Conservation (phyloP, 64 coral and sea anemone species). For the Porites lutea region DNA sequence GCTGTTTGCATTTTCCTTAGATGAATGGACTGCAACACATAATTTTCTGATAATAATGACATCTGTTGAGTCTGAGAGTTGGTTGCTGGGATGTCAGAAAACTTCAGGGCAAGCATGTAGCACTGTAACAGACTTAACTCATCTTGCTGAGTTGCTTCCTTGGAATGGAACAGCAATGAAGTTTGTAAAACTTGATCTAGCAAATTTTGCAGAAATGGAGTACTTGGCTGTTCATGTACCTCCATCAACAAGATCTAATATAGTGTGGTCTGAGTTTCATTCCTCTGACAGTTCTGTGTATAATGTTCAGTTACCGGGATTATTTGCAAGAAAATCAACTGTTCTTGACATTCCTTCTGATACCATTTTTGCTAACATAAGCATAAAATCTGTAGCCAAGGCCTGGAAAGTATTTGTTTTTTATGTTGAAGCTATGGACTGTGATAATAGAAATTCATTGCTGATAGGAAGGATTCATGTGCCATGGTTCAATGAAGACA, state of each 20-base stretch:
- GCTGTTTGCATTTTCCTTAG: constrained; percentile 75
- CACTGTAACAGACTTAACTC: constrained; percentile 43
- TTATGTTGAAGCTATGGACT: constrained; percentile 53
- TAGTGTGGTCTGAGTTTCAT: constrained; percentile 75
- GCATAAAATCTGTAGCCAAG: constrained; percentile 73
- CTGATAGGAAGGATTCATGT: constrained; percentile 80
- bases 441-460: constrained; percentile 56
- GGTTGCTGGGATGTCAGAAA: constrained; percentile 81
- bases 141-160: constrained; percentile 60
- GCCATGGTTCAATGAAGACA: constrained; percentile 95
- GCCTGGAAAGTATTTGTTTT: constrained; percentile 88
- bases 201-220: constrained; percentile 40
- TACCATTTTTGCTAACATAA: constrained; percentile 76
- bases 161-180: constrained; percentile 58
- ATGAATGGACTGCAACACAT: constrained; percentile 57
- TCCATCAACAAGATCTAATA: constrained; percentile 17
- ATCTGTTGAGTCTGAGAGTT: constrained; percentile 57
- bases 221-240: constrained; percentile 79
- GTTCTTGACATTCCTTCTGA: constrained; percentile 53
- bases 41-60: constrained; percentile 73
- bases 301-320: constrained; percentile 66
- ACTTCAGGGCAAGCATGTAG: constrained; percentile 72
- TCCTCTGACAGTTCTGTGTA: constrained; percentile 29
- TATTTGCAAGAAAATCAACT: constrained; percentile 53
- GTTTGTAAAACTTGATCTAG: constrained; percentile 55